Conservation (phyloP, 2,797 vertebrate species). For the Phrynocephalus guinanensis region DNA sequence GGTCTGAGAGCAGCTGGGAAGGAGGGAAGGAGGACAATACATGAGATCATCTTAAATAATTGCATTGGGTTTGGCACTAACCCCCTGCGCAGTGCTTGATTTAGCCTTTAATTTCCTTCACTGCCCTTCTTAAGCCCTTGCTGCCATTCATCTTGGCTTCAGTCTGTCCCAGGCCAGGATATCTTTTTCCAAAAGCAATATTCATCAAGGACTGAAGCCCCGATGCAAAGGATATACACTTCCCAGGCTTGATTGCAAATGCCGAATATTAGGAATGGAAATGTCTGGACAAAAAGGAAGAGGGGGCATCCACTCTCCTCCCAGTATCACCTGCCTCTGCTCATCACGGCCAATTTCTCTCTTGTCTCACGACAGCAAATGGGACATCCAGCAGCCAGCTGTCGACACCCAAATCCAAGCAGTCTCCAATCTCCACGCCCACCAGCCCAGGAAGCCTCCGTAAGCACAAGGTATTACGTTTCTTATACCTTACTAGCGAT, state of each 20-base stretch:
- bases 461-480: constrained; percentile 96
- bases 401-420: constrained; percentile 97
- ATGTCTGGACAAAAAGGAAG: constrained; percentile 32
- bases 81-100: too few species aligned
- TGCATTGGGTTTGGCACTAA: too few species aligned
- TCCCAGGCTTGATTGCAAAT: background rate
- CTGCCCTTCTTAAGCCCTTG: too few species aligned
- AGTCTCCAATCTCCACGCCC: constrained; percentile 97
- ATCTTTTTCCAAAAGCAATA: constrained; percentile 31
- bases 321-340: constrained; percentile 54
- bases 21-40: too few species aligned
- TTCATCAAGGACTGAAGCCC: too few species aligned
- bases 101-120: too few species aligned
- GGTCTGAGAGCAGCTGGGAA: too few species aligned
- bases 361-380: constrained; percentile 85
- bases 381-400: constrained; percentile 98
- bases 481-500: constrained; percentile 84
- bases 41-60: too few species aligned
- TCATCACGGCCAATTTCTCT: constrained; percentile 69
- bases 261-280: background rate
- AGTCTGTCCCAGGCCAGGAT: too few species aligned
- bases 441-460: constrained; percentile 94
- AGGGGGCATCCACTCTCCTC: background rate
- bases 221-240: too few species aligned
- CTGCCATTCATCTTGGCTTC: too few species aligned